These are phyloP conservation scores for Oscheius myriophilus DNA, from an alignment of 2,888 invertebrate genomes.

Conservation along the genomic window DNA sequence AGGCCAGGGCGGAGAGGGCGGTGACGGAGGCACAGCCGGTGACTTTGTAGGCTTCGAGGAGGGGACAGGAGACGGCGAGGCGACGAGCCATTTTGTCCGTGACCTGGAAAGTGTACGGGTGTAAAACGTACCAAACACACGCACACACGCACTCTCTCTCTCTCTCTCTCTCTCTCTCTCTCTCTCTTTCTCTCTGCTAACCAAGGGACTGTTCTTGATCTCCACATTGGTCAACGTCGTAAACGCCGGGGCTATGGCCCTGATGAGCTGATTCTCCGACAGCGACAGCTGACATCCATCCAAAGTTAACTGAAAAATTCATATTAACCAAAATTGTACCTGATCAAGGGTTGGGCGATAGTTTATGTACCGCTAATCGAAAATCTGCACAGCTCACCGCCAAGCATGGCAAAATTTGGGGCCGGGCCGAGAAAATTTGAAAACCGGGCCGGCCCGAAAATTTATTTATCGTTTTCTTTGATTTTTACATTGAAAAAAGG, in stretches of 20 bases:
- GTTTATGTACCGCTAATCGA: no score
- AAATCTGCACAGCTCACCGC: no score
- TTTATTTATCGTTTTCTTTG: no score
- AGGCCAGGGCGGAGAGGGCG: slow-evolving; percentile 40
- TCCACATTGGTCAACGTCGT: slow-evolving; percentile 38
- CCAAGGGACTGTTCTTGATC: slow-evolving; percentile 35
- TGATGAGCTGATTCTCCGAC: slow-evolving; percentile 36
- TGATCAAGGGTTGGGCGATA: neutral
- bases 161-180: neutral
- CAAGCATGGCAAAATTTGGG: no score
- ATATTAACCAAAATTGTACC: neutral
- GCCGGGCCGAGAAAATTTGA: no score
- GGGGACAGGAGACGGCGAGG: slow-evolving; percentile 38
- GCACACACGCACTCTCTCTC: neutral
- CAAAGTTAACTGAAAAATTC: slow-evolving; percentile 28
- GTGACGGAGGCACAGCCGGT: slow-evolving; percentile 43
- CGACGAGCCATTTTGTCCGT: slow-evolving; percentile 42
- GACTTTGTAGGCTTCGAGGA: slow-evolving; percentile 37
- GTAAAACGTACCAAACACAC: neutral
- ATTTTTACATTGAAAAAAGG: no score
- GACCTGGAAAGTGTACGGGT: slow-evolving; percentile 31
- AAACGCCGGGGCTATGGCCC: slow-evolving; percentile 37
- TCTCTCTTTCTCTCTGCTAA: neutral
- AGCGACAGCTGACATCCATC: slow-evolving; percentile 34
- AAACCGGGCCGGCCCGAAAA: no score